These are phyloP conservation scores for Heloderma charlesbogerti DNA, from an alignment of 2,113 vertebrate genomes.

Conservation along the genomic window DNA sequence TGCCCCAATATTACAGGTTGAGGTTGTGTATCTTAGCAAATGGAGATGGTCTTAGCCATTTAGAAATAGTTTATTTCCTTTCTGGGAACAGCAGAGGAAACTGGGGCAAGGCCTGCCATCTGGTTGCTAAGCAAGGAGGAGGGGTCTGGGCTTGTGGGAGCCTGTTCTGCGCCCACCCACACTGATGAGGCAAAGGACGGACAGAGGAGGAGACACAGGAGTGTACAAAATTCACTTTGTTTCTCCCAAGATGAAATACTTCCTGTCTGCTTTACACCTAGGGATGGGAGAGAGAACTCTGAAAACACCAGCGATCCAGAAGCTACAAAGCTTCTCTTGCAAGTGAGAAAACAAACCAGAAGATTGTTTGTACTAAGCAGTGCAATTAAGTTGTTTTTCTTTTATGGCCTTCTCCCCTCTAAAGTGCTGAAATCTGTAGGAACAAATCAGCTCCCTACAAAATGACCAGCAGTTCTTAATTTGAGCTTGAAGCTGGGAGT, in stretches of 20 bases:
- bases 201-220: neutral
- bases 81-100: slow-evolving; percentile 2
- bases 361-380: neutral
- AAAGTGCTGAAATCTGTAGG: fast-evolving
- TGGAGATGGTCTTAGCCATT: slow-evolving; percentile 21
- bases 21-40: fast-evolving
- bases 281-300: neutral
- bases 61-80: slow-evolving; percentile 38
- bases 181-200: fast-evolving
- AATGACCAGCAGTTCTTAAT: neutral
- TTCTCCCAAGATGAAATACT: slow-evolving; percentile 2
- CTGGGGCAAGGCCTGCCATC: neutral
- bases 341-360: slow-evolving; percentile 6
- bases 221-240: slow-evolving; percentile 5
- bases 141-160: neutral
- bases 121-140: fast-evolving
- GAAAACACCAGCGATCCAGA: neutral
- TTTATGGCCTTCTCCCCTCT: neutral
- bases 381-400: neutral
- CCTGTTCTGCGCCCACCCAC: neutral
- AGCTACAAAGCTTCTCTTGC: neutral
- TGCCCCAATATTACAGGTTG: too few relatives aligned
- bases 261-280: neutral
- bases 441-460: neutral
- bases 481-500: neutral